Conservation (phyloP, 2,113 vertebrate genomes). For the Eretmochelys imbricata region DNA sequence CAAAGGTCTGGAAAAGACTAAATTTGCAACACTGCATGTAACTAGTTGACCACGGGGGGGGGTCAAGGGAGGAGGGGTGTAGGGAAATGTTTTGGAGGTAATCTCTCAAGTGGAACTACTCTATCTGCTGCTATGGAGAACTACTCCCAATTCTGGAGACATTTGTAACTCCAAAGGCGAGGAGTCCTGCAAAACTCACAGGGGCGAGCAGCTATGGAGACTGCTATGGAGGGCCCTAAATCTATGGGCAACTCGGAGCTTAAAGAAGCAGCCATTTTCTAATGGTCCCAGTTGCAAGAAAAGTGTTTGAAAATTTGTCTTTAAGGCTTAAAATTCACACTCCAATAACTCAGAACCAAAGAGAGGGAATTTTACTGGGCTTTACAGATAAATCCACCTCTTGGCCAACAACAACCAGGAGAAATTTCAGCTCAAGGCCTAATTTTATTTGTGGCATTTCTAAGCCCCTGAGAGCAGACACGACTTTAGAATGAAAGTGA, state of each 20-base stretch:
- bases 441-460: background rate
- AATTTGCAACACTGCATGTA: too few species aligned
- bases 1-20: too few species aligned
- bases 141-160: too few species aligned
- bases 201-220: accelerated
- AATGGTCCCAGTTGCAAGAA: background rate
- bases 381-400: background rate
- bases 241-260: accelerated
- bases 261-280: background rate
- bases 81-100: too few species aligned
- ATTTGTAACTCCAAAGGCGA: too few species aligned
- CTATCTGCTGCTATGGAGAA: too few species aligned
- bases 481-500: background rate
- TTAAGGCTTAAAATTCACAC: background rate
- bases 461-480: accelerated
- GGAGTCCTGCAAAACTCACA: too few species aligned
- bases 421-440: background rate
- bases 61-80: accelerated
- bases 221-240: background rate
- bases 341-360: background rate
- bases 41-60: too few species aligned
- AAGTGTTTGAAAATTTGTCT: background rate
- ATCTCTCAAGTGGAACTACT: too few species aligned
- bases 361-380: background rate
- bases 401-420: background rate